Base-by-base conservation (phyloP, 2,113 vertebrate species). In the Oryzias celebensis region DNA sequence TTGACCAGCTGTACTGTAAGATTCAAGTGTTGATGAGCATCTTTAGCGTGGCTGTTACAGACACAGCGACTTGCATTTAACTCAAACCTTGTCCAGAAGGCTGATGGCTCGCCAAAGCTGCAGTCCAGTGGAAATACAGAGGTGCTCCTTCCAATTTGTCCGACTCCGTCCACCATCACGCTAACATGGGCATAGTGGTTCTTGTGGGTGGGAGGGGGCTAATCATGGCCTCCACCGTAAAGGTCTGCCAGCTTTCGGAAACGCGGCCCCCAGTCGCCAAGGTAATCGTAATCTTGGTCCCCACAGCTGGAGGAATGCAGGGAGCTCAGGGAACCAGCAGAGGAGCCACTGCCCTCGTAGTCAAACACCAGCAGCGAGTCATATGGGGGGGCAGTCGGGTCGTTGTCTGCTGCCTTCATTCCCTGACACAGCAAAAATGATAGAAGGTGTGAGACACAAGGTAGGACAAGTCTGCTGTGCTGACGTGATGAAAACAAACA, bases 1-100 rank as follows among this genome's bases (percentile, higher is more conserved):
- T 97, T 96, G 94, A 97, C 95, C 95, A 96, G 95, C 94, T 96
- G 94, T 94, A 95, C 95, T 95, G 95, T 95, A 94, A 97, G 95
- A 96, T 98, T 98, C 96, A 98, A 97, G 96, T 97, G 95, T 96
- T 94, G 94, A 94, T 94, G 94, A 96, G 94, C 90, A 91, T 94
- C 93, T 92, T 82, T 85, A 81, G 90, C 91, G 92, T 93, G 78
- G 82, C 71, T 78, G 71, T 74, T 52, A 12, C n/a, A 68, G 36
- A 12, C 8, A 13, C 49, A 13, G 48, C 2, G 51, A 67, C 59
- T 68, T 50, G 42, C 13, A 3, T 67, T 44, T 58, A 20, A 58
- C 59, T 76, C 65, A 56, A 43, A 74, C 75, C 43, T 57, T 28
- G 68, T 80, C 50, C 58, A 48, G 55, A 55, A 73, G 77, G 68